Evolutionary conservation across 2,113 vertebrate genomes (phyloP).

Genomic region (Aythya baeri): DNA sequence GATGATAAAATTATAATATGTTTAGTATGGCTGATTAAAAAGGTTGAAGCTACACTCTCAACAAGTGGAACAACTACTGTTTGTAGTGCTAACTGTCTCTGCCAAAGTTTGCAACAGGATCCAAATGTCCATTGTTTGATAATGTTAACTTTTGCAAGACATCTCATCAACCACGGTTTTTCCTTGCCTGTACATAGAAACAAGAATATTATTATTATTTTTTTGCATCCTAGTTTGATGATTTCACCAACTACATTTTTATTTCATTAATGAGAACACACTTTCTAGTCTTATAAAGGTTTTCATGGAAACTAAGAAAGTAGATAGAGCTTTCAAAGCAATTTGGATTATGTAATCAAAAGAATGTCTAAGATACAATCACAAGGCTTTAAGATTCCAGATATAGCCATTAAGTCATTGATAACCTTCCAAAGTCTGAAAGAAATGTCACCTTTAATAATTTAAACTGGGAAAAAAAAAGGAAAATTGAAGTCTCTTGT

Average conservation of each 20-base stretch:
- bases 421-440: not conserved
- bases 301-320: not conserved
- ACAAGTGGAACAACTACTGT: not conserved
- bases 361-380: not conserved
- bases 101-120: not conserved
- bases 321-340: not conserved
- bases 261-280: not conserved
- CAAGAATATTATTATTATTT: not conserved
- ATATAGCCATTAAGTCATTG: not conserved
- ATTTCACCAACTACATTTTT: not conserved
- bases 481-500: not conserved
- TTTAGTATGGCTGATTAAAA: not conserved
- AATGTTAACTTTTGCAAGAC: not conserved
- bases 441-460: not conserved
- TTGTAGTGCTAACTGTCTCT: not conserved
- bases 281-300: not conserved
- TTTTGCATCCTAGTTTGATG: not conserved
- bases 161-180: not conserved
- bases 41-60: not conserved
- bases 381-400: not conserved
- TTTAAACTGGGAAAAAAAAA: accelerated
- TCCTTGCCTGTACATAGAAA: not conserved
- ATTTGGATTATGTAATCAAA: not conserved
- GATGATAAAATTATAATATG: not conserved
- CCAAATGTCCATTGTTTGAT: not conserved